These are phyloP conservation scores for Emydocephalus ijimae DNA, from an alignment of 2,113 vertebrate species.

Conservation along the genomic window DNA sequence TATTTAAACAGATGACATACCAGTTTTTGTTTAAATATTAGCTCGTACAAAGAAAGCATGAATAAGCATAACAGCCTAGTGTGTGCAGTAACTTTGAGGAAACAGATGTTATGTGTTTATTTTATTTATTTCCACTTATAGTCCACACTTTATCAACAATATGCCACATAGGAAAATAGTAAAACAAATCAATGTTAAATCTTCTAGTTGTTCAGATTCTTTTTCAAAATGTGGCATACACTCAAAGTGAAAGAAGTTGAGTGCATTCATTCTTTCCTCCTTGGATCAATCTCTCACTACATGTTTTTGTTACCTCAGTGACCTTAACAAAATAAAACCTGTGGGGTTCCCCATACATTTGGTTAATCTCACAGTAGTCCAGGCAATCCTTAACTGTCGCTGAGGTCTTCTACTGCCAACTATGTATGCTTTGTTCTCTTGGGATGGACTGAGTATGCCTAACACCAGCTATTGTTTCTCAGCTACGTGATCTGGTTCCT, in stretches of 20 bases:
- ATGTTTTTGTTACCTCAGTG: background rate
- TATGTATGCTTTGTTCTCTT: background rate
- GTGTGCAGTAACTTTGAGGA: background rate
- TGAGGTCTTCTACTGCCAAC: background rate
- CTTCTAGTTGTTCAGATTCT: background rate
- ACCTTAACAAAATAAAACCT: background rate
- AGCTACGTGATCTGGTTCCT: background rate
- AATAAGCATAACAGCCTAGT: background rate
- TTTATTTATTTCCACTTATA: background rate
- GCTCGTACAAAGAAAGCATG: background rate
- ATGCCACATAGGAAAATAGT: background rate
- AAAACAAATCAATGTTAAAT: background rate
- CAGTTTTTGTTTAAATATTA: constrained; percentile 26
- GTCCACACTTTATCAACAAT: background rate
- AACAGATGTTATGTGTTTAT: background rate
- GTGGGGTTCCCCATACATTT: background rate
- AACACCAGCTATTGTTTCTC: background rate
- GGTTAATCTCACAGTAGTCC: background rate
- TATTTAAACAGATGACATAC: background rate
- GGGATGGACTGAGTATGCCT: background rate
- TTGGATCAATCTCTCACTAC: background rate
- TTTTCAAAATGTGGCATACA: background rate
- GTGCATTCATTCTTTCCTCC: background rate
- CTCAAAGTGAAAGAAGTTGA: background rate
- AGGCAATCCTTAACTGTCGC: background rate